Percentiles rank a stretch among this genome's conserved stretches.
These are phyloP conservation scores for Fundulus diaphanus DNA, from an alignment of 2,797 vertebrate genomes.

Conservation along the genomic window DNA sequence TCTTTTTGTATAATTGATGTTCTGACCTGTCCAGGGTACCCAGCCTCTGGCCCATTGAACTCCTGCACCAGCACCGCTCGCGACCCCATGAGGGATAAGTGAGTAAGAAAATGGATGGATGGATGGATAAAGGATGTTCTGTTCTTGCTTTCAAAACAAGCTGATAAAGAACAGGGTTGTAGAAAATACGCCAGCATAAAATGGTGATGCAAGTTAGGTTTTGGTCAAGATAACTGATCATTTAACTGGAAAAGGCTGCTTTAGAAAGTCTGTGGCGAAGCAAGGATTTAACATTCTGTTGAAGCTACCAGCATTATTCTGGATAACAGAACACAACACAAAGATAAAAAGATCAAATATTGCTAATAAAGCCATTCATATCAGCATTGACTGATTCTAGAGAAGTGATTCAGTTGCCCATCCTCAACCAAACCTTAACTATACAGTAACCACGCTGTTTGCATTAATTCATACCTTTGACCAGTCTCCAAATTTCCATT, in stretches of 20 bases:
- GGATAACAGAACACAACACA: not conserved
- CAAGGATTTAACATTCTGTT: not conserved
- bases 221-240: not conserved
- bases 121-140: no score
- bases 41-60: no score
- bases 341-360: not conserved
- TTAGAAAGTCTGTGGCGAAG: not conserved
- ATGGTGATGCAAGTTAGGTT: not conserved
- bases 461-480: slow-evolving; percentile 81
- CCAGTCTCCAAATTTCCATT: slow-evolving; percentile 98
- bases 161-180: not conserved
- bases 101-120: no score
- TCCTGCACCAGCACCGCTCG: no score
- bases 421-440: not conserved
- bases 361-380: not conserved
- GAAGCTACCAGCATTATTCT: not conserved
- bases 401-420: not conserved
- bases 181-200: not conserved
- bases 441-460: not conserved
- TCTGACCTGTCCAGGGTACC: no score
- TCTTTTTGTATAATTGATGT: no score
- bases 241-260: not conserved
- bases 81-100: no score
- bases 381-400: not conserved
- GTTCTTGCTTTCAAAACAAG: no score